Percentiles rank a stretch among this genome's conserved stretches.
phyloP scores from a whole-genome alignment of 1,140 invertebrate genomes.

The Brachystomella parvula region DNA sequence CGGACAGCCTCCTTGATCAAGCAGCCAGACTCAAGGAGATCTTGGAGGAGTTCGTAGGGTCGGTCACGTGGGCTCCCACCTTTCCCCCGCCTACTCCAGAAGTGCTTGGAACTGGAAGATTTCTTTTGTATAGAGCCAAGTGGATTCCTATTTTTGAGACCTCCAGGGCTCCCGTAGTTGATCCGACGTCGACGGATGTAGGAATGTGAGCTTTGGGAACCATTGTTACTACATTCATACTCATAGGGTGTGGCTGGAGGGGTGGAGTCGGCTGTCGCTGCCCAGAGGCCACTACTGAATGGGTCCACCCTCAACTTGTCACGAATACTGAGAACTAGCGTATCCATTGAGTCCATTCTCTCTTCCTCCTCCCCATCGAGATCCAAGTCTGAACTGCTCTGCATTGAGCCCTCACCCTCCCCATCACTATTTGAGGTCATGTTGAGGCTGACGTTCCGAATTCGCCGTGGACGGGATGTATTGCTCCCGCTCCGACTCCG shows the following conservation, averaged over 20 bases:
- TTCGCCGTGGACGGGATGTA: neutral
- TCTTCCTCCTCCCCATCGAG: slow-evolving; percentile 22
- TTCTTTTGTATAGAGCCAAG: neutral
- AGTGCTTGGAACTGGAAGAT: neutral
- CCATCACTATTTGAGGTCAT: slow-evolving; percentile 11
- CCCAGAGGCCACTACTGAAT: neutral
- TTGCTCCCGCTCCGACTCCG: neutral
- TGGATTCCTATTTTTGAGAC: neutral
- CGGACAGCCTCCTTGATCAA: slow-evolving; percentile 64
- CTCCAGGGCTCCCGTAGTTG: neutral
- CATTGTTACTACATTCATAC: neutral
- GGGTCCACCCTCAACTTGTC: slow-evolving; percentile 31
- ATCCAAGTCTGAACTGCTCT: slow-evolving; percentile 12
- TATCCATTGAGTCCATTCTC: slow-evolving; percentile 30
- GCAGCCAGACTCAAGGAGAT: slow-evolving; percentile 54
- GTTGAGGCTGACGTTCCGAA: slow-evolving; percentile 8
- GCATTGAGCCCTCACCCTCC: slow-evolving; percentile 10
- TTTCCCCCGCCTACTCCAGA: slow-evolving; percentile 12
- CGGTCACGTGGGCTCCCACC: slow-evolving; percentile 45
- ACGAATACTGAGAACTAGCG: slow-evolving; percentile 28
- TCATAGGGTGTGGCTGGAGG: neutral
- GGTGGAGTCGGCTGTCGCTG: neutral
- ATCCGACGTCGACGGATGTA: neutral
- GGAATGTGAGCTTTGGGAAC: neutral
- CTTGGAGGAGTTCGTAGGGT: slow-evolving; percentile 59